Evolutionary conservation across 2,113 vertebrate genomes (phyloP).

Genomic region (Pelusios castaneus): DNA sequence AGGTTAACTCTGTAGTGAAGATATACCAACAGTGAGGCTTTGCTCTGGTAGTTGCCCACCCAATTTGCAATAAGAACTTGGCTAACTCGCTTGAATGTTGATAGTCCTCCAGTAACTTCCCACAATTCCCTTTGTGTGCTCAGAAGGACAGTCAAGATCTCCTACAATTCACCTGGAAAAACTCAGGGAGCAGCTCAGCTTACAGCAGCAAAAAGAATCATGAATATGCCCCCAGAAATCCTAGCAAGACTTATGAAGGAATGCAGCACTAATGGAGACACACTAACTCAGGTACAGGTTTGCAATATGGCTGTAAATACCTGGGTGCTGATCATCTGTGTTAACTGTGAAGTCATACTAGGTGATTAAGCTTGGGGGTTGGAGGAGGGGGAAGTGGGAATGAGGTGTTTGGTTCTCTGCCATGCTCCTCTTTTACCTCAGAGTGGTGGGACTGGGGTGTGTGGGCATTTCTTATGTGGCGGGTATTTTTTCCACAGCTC

Average conservation of each 20-base stretch:
- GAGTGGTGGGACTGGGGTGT: neutral
- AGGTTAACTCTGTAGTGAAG: neutral
- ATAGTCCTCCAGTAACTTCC: neutral
- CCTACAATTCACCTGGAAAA: neutral
- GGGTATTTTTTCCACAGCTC: too few relatives aligned
- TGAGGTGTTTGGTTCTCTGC: neutral
- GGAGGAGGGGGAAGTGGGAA: neutral
- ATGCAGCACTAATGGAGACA: too few relatives aligned
- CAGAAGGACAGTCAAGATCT: neutral
- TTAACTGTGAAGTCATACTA: neutral
- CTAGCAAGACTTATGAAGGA: neutral
- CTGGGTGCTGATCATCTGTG: neutral
- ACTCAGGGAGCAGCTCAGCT: neutral
- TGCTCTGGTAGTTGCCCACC: neutral
- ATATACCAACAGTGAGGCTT: neutral
- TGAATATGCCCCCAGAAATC: neutral
- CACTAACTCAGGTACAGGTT: neutral
- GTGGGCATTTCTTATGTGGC: neutral
- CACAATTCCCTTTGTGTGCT: neutral
- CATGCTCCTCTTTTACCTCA: neutral
- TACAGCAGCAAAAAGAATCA: neutral
- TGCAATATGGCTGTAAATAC: neutral
- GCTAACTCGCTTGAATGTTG: neutral
- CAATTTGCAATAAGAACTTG: neutral
- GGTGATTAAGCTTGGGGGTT: neutral